Evolutionary conservation across 2,888 invertebrate genomes (phyloP).

Genomic region (Sisyra terminalis): DNA sequence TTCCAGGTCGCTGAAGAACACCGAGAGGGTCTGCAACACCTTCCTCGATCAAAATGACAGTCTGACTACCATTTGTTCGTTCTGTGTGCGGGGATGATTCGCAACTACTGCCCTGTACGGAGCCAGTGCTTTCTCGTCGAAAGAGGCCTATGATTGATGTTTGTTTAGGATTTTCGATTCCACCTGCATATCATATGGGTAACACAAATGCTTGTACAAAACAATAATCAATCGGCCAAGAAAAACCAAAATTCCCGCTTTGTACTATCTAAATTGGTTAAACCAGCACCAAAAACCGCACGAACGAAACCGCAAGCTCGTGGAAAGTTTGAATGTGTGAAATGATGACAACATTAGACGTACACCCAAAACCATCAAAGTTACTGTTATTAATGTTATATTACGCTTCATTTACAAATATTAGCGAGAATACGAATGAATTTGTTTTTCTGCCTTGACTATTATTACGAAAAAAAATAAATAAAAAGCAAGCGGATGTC

Average conservation of each 20-base stretch:
- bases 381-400: too few relatives aligned
- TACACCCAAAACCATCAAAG: conserved; percentile 18
- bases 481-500: too few relatives aligned
- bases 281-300: not conserved
- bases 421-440: too few relatives aligned
- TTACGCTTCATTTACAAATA: too few relatives aligned
- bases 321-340: conserved; percentile 4
- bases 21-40: conserved; percentile 23
- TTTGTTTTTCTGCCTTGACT: too few relatives aligned
- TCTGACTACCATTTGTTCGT: conserved; percentile 14
- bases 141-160: conserved; percentile 83
- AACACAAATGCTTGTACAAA: conserved; percentile 7
- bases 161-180: conserved; percentile 72
- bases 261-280: not conserved
- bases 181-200: conserved; percentile 34
- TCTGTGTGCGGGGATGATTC: conserved; percentile 23
- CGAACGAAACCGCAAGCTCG: not conserved
- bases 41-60: conserved; percentile 43
- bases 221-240: not conserved
- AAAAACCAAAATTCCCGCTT: not conserved
- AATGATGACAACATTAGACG: conserved; percentile 13
- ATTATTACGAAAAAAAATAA: too few relatives aligned
- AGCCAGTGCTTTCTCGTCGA: conserved; percentile 65
- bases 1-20: conserved; percentile 18
- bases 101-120: conserved; percentile 35